phyloP scores from a whole-genome alignment of 2,888 invertebrate species.

The Epinotia ramella region DNA sequence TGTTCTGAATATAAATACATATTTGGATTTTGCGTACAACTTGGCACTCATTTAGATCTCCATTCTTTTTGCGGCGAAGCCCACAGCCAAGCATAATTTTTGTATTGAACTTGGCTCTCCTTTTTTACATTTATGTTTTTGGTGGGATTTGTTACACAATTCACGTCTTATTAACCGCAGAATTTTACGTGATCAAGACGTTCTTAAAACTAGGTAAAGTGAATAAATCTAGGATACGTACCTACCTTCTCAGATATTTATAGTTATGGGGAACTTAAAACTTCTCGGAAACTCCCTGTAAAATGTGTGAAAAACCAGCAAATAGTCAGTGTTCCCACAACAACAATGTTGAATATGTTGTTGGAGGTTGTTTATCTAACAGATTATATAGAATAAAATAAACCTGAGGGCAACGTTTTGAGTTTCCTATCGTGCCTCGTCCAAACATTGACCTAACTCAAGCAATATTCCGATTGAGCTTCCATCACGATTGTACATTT shows the following conservation, averaged over 20 bases:
- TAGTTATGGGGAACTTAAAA: no score
- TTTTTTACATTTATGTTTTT: no score
- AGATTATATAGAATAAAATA: not conserved
- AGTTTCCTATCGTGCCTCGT: not conserved
- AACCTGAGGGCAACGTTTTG: not conserved
- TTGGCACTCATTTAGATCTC: no score
- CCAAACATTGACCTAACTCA: constrained; percentile 6
- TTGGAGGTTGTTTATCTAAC: not conserved
- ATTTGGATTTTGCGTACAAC: no score
- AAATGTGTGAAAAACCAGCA: not conserved
- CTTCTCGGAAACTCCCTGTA: not conserved
- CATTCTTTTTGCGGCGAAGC: no score
- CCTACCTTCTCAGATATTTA: no score
- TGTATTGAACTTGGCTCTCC: no score
- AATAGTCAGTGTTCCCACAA: constrained; percentile 4
- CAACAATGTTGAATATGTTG: not conserved
- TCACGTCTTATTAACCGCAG: not conserved
- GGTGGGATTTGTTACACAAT: constrained; percentile 11
- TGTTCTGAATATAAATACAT: no score
- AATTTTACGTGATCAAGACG: not conserved
- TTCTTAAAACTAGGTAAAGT: not conserved
- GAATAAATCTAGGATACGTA: not conserved
- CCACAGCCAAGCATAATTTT: no score
- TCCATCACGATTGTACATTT: constrained; percentile 4
- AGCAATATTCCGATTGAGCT: constrained; percentile 1